Base-by-base conservation (phyloP, 2,113 vertebrate species). In the Cromileptes altivelis region DNA sequence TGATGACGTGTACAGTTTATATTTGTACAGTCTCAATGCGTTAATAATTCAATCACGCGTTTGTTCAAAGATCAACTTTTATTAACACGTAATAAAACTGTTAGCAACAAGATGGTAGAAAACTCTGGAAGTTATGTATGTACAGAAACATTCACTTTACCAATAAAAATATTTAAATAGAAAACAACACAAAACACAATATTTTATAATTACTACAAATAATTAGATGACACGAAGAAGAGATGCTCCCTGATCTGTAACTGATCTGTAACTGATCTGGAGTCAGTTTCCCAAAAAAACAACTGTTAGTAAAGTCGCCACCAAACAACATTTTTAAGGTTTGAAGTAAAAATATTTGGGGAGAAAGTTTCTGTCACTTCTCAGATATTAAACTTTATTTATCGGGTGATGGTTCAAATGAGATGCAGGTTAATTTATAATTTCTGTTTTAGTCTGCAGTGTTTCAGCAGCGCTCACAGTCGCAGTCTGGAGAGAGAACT, bases 151-250 rank as follows among this genome's bases (percentile, higher is more conserved):
- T 11, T 62, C 15, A 63, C 50, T 27, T 67, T 61, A 75, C 30
- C 17, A 2, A 45, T 78, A 27, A 75, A 52, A 53, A 21, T 14
- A 12, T 85, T 88, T 89, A 89, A 89, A 90, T 84, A 87, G 23
- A 84, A 70, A 85, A 84, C 37, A 64, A 64, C 56, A 75, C 0
- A 81, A 84, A 81, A 76, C 55, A 21, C 0, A 0, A 17, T 42
- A 15, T 63, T 76, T 64, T 50, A 12, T 58, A 60, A 72, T 56
- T 17, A 52, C 37, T 15, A 7, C 21, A 15, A 65, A 73, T 27
- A 45, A 19, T 65, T 83, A 71, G n/a, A 67, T 56, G 13, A 53
- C 47, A 85, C 18, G 19, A 10, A 68, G 23, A 21, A 55, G 1
- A 57, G 40, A 5, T 6, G 14, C 27, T 65, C 40, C 14, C n/a